phyloP scores from a whole-genome alignment of 2,888 invertebrate species.

The Neoscelio sp. region DNA sequence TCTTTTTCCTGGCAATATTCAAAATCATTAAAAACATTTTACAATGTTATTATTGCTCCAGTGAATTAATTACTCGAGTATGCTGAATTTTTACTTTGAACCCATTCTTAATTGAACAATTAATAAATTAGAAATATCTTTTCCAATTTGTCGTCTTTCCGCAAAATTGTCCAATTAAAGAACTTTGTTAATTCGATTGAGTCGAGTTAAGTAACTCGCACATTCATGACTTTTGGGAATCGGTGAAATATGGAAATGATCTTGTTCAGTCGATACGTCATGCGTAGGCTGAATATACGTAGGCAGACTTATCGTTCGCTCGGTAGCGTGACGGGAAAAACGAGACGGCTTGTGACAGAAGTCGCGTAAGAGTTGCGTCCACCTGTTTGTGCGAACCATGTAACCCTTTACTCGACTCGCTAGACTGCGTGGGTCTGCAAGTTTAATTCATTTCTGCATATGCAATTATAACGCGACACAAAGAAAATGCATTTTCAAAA shows the following conservation, averaged over 20 bases:
- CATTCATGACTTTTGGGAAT: slow-evolving; percentile 44
- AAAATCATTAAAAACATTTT: no score
- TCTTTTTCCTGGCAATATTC: no score
- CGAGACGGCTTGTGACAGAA: slow-evolving; percentile 46
- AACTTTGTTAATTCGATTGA: slow-evolving; percentile 11
- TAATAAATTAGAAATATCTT: no score
- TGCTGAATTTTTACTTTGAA: no score
- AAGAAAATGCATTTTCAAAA: slow-evolving; percentile 37
- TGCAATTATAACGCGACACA: slow-evolving; percentile 26
- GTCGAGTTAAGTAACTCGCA: slow-evolving; percentile 4
- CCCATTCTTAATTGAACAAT: no score
- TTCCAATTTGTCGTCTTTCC: no score
- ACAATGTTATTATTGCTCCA: no score
- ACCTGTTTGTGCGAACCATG: slow-evolving; percentile 55
- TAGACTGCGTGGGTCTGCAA: slow-evolving; percentile 60
- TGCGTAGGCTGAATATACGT: slow-evolving; percentile 52
- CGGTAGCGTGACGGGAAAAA: slow-evolving; percentile 57
- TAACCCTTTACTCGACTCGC: slow-evolving; percentile 50
- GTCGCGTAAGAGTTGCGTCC: slow-evolving; percentile 51
- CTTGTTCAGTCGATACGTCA: slow-evolving; percentile 22
- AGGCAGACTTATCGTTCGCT: slow-evolving; percentile 48
- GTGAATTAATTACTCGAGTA: no score
- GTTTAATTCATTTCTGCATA: slow-evolving; percentile 17
- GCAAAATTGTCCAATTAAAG: slow-evolving; percentile 32
- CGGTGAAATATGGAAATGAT: slow-evolving; percentile 38